Evolutionary conservation across 2,797 vertebrate genomes (phyloP).

Genomic region (Adrianichthys oophorus): DNA sequence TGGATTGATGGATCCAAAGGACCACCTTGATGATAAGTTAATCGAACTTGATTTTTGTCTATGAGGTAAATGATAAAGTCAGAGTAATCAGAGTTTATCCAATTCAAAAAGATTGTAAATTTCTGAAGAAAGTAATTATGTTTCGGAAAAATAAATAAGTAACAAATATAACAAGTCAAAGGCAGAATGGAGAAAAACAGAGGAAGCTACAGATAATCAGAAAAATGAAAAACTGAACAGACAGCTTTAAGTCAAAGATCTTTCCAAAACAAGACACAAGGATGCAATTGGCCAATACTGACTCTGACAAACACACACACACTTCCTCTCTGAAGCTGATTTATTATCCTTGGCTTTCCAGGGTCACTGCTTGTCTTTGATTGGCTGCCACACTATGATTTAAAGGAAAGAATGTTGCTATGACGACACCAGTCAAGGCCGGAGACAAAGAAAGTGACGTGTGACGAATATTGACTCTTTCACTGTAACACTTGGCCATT

Average conservation of each 20-base stretch:
- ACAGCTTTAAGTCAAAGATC: slow-evolving; percentile 48
- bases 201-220: slow-evolving; percentile 14
- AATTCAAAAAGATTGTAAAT: no score
- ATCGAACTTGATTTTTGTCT: no score
- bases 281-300: slow-evolving; percentile 22
- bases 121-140: no score
- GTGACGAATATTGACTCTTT: slow-evolving; percentile 43
- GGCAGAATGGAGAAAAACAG: slow-evolving; percentile 4
- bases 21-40: no score
- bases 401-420: slow-evolving; percentile 65
- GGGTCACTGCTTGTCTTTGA: slow-evolving; percentile 62
- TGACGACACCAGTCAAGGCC: slow-evolving; percentile 60
- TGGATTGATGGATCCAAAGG: no score
- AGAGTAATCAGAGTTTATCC: no score
- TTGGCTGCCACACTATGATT: slow-evolving; percentile 58
- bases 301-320: slow-evolving; percentile 21
- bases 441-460: slow-evolving; percentile 42
- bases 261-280: slow-evolving; percentile 32
- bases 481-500: slow-evolving; percentile 18
- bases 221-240: slow-evolving; percentile 35
- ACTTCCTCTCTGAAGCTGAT: slow-evolving; percentile 45
- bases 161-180: neutral
- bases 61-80: no score
- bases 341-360: slow-evolving; percentile 63
- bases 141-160: no score